A percentile compares a stretch with the other conserved stretches of the same genome.
Evolutionary conservation across 2,113 vertebrate genomes (phyloP).

Genomic region (Muntiacus reevesi): DNA sequence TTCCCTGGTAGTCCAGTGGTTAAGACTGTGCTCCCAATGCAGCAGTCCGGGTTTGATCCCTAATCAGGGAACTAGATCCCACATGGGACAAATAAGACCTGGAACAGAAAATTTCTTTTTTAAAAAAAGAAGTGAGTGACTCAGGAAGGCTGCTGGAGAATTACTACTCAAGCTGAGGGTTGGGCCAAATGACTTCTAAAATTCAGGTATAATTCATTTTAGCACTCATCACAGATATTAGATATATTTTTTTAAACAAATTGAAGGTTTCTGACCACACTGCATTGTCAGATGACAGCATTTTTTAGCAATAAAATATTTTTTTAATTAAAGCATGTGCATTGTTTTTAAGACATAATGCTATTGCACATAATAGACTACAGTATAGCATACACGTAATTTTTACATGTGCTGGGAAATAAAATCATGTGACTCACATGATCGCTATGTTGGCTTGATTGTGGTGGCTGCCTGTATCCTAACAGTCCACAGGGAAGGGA

Average conservation of each 20-base stretch:
- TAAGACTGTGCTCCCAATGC: not conserved
- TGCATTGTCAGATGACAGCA: not conserved
- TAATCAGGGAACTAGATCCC: not conserved
- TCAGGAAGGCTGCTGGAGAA: not conserved
- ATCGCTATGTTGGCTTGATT: not conserved
- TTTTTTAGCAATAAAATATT: not conserved
- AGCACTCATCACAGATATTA: not conserved
- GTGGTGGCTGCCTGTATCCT: not conserved
- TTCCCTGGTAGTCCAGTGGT: not conserved
- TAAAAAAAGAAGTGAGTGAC: not conserved
- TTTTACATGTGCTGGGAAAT: not conserved
- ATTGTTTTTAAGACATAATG: not conserved
- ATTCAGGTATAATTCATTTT: not conserved
- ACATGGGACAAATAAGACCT: not conserved
- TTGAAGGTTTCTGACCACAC: not conserved
- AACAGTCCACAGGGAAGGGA: not conserved
- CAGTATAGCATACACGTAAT: not conserved
- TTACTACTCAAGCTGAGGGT: not conserved
- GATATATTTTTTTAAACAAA: not conserved
- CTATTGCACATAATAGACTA: not conserved
- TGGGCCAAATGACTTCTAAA: not conserved
- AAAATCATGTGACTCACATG: not conserved
- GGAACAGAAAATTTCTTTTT: not conserved
- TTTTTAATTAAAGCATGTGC: not conserved
- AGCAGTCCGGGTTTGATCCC: fast-evolving